A percentile compares a stretch with the other conserved stretches of the same genome.
These are phyloP conservation scores for Calypte anna DNA, from an alignment of 2,113 vertebrate species.

Conservation along the genomic window DNA sequence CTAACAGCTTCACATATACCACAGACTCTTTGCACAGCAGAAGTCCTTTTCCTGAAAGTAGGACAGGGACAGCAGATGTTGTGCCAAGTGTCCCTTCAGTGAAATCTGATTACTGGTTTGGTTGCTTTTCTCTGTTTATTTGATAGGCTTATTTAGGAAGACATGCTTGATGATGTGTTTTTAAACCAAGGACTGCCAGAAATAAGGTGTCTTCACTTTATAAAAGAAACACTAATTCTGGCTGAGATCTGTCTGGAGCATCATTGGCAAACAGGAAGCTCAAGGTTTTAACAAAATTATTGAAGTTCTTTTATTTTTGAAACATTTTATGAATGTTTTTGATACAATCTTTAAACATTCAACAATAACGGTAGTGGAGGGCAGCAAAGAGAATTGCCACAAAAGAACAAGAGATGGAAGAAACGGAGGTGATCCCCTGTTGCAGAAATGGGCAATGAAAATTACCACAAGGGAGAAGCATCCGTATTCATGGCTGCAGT, in stretches of 20 bases:
- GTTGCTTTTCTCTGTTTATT: conserved; percentile 70
- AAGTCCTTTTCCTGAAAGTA: conserved; percentile 52
- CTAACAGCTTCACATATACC: conserved; percentile 9
- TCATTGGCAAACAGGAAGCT: conserved; percentile 62
- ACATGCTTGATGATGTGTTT: conserved; percentile 61
- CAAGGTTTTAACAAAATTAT: conserved; percentile 49
- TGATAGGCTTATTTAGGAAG: conserved; percentile 66
- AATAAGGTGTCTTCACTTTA: conserved; percentile 76
- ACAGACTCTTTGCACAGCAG: conserved; percentile 36
- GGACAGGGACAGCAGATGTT: conserved; percentile 52
- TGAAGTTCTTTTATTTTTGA: conserved; percentile 26
- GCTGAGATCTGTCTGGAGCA: conserved; percentile 58
- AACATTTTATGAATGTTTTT: neutral
- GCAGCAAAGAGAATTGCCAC: neutral
- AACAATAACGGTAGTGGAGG: neutral
- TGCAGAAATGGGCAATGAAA: conserved; percentile 33
- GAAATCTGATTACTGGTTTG: conserved; percentile 68
- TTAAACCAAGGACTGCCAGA: conserved; percentile 69
- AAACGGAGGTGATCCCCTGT: neutral
- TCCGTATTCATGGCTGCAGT: conserved; percentile 59
- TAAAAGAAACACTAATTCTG: conserved; percentile 73
- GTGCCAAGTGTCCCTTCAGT: conserved; percentile 43
- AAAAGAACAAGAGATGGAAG: neutral
- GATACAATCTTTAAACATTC: neutral
- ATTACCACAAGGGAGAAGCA: conserved; percentile 24